Conservation (phyloP, 2,113 vertebrate genomes). For the Labrus mixtus region DNA sequence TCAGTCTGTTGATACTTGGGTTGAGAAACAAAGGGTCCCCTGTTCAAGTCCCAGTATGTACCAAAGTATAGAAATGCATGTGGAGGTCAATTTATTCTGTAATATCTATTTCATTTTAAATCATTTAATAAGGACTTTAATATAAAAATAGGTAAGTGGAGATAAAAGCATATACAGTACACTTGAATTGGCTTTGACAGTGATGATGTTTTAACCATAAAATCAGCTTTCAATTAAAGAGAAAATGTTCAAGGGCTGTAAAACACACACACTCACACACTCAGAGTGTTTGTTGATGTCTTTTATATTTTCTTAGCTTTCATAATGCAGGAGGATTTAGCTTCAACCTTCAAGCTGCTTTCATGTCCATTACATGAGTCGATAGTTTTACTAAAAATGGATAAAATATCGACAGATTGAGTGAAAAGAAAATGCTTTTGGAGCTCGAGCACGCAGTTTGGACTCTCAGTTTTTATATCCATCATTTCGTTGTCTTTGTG, state of each 20-base stretch:
- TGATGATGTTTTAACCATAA: background rate
- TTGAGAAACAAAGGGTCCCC: too few species aligned
- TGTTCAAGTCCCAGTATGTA: too few species aligned
- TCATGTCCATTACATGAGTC: constrained; percentile 45
- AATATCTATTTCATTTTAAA: too few species aligned
- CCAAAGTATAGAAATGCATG: too few species aligned
- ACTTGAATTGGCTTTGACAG: background rate
- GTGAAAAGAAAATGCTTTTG: background rate
- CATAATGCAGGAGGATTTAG: constrained; percentile 48
- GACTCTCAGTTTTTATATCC: background rate
- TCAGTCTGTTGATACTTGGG: too few species aligned
- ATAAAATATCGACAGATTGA: constrained; percentile 33
- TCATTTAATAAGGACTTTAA: too few species aligned
- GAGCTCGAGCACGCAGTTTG: background rate
- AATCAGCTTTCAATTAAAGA: background rate
- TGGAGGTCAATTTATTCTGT: too few species aligned
- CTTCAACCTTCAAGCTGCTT: constrained; percentile 57
- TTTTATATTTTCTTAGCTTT: constrained; percentile 54
- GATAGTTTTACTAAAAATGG: constrained; percentile 24
- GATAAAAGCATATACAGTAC: too few species aligned
- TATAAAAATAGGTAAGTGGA: too few species aligned
- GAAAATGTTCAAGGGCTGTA: background rate
- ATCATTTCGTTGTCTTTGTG: constrained; percentile 10
- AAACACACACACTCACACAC: background rate
- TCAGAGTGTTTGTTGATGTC: constrained; percentile 42